These are phyloP conservation scores for Liasis olivaceus DNA, from an alignment of 2,797 vertebrate genomes.

Conservation along the genomic window DNA sequence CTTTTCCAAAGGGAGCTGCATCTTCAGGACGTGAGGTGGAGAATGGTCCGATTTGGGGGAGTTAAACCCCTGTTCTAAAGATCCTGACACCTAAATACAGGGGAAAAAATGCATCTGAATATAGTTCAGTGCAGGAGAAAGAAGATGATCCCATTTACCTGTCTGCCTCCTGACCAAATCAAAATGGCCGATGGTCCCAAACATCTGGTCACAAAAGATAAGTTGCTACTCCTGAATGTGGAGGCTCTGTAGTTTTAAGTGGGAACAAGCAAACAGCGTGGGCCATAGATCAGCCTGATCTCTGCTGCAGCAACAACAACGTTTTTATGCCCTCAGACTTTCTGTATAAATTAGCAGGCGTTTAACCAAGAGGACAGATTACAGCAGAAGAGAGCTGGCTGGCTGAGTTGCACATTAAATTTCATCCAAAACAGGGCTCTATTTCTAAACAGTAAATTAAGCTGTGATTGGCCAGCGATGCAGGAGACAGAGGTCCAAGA, in stretches of 20 bases:
- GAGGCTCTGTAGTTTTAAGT: not conserved
- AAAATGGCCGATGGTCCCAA: not conserved
- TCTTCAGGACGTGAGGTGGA: slow-evolving; percentile 14
- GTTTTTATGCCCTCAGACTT: not conserved
- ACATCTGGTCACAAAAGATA: not conserved
- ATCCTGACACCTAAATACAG: not conserved
- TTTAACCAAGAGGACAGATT: not conserved
- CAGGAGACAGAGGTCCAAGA: no score
- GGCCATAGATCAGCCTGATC: not conserved
- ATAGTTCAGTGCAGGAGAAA: not conserved
- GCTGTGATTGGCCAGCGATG: no score
- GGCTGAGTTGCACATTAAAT: no score
- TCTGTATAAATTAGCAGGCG: not conserved
- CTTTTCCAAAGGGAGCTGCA: slow-evolving; percentile 32
- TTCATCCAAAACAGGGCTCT: no score
- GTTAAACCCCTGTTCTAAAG: slow-evolving; percentile 14
- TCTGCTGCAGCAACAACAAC: not conserved
- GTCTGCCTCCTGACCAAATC: not conserved
- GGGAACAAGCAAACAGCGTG: not conserved
- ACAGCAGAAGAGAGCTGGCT: no score
- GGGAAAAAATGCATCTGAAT: not conserved
- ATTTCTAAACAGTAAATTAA: no score
- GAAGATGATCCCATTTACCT: not conserved
- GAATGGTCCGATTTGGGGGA: slow-evolving; percentile 31
- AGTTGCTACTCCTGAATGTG: not conserved